Evolutionary conservation across 2,888 invertebrate species (phyloP).

Genomic region (Ecliptopera silaceata): DNA sequence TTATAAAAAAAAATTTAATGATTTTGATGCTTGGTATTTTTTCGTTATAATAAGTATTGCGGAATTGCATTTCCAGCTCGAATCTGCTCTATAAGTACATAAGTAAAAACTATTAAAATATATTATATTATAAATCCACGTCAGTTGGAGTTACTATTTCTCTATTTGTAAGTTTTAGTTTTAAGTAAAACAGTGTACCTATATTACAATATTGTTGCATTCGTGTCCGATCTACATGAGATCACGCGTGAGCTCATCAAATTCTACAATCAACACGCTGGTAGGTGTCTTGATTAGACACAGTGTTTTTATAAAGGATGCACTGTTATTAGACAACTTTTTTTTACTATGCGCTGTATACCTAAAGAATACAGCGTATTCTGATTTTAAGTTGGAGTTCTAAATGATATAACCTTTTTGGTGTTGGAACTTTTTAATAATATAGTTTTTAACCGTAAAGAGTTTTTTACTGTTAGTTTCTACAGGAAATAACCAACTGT

Average conservation of each 20-base stretch:
- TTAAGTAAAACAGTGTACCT: slow-evolving; percentile 58
- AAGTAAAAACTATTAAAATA: too few species aligned
- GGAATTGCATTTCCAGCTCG: too few species aligned
- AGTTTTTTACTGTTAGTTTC: slow-evolving; percentile 51
- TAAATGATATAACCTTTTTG: too few species aligned
- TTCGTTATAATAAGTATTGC: too few species aligned
- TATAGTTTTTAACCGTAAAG: slow-evolving; percentile 42
- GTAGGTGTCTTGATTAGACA: slow-evolving; percentile 32
- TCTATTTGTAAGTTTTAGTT: slow-evolving; percentile 5
- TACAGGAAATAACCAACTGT: slow-evolving; percentile 67
- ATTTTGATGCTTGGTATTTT: too few species aligned
- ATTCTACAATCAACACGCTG: slow-evolving; percentile 43
- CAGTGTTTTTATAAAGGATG: background rate
- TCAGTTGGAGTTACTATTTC: background rate
- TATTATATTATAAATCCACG: too few species aligned
- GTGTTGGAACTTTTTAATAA: background rate
- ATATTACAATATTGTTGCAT: slow-evolving; percentile 63
- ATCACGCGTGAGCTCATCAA: slow-evolving; percentile 68
- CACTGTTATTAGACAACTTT: too few species aligned
- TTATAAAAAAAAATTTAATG: too few species aligned
- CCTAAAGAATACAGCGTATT: too few species aligned
- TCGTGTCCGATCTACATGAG: slow-evolving; percentile 55
- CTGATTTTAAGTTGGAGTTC: too few species aligned
- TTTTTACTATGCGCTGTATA: slow-evolving; percentile 32
- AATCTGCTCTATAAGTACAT: too few species aligned